These are phyloP conservation scores for Urocynchramus pylzowi DNA, from an alignment of 2,113 vertebrate genomes.

Conservation along the genomic window DNA sequence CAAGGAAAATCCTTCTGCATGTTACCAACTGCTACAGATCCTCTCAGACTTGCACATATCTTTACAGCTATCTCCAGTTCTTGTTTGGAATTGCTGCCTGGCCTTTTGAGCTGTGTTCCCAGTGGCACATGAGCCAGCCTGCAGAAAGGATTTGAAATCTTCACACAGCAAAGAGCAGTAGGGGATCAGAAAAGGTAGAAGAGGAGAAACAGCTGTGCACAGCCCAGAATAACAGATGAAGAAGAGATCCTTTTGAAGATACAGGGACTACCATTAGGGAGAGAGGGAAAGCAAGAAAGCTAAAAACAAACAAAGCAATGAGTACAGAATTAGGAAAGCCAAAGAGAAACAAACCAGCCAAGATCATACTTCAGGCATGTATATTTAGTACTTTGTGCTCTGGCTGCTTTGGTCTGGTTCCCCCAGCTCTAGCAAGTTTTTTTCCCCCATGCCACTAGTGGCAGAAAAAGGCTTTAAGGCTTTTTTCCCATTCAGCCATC, in stretches of 20 bases:
- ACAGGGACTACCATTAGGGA: background rate
- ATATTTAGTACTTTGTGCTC: background rate
- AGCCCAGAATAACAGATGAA: background rate
- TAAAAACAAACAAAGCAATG: background rate
- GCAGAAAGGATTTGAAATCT: background rate
- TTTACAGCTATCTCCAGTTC: background rate
- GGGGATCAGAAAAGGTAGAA: background rate
- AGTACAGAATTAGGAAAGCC: background rate
- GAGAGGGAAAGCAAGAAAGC: background rate
- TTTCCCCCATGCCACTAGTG: background rate
- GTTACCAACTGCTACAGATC: background rate
- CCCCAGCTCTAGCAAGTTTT: background rate
- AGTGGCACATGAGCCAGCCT: background rate
- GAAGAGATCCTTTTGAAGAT: background rate
- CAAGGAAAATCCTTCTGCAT: background rate
- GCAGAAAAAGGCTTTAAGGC: background rate
- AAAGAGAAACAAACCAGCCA: background rate
- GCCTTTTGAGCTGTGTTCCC: background rate
- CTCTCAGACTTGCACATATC: background rate
- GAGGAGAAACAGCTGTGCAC: background rate
- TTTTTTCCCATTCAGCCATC: background rate
- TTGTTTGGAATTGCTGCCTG: background rate
- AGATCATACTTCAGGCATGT: background rate
- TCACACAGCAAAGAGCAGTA: background rate
- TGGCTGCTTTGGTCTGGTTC: background rate